Conservation (phyloP, 1,140 invertebrate species). For the Carcinoscorpius rotundicauda region DNA sequence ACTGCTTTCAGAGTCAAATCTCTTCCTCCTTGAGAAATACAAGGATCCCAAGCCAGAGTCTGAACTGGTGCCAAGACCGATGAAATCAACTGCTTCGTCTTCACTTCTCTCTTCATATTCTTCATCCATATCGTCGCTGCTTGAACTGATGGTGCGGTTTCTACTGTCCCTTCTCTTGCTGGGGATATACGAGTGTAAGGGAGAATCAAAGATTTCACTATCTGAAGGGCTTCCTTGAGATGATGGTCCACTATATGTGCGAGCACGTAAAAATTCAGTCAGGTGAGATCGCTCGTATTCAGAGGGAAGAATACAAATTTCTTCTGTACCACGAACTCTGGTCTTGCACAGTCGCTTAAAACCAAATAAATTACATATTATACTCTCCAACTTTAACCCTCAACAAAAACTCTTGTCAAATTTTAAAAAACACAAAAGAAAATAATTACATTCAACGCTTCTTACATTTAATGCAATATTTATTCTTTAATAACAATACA, state of each 20-base stretch:
- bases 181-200: conserved; percentile 12
- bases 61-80: not conserved
- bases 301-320: conserved; percentile 32
- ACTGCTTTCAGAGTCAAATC: too few relatives aligned
- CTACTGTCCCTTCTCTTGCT: conserved; percentile 11
- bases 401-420: too few relatives aligned
- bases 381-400: too few relatives aligned
- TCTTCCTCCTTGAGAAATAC: too few relatives aligned
- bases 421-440: too few relatives aligned
- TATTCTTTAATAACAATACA: too few relatives aligned
- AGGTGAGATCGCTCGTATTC: conserved; percentile 28
- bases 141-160: conserved; percentile 15
- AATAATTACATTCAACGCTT: too few relatives aligned
- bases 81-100: conserved; percentile 16
- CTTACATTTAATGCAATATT: too few relatives aligned
- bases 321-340: conserved; percentile 33
- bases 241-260: conserved; percentile 13
- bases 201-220: not conserved
- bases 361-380: conserved; percentile 2
- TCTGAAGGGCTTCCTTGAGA: conserved; percentile 13
- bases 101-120: conserved; percentile 26
- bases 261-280: conserved; percentile 27
- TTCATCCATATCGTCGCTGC: conserved; percentile 13
- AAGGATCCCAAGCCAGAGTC: too few relatives aligned
- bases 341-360: conserved; percentile 27